Evolutionary conservation across 2,113 vertebrate genomes (phyloP), one percentile per base, ranked within the genome.

Genomic region (Pelmatolapia mariae): DNA sequence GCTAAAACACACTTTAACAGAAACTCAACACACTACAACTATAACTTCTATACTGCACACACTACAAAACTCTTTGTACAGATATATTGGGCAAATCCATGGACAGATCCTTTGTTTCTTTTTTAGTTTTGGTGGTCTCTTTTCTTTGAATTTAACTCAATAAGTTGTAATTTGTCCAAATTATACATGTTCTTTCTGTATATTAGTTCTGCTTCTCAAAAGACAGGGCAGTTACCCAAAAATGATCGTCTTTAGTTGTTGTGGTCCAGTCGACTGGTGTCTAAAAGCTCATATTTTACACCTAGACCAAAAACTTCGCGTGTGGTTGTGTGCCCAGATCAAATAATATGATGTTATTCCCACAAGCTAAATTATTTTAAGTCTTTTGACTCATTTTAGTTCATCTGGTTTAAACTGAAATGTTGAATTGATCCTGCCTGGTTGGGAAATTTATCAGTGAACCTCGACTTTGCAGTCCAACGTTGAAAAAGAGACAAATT

Each of bases 71-170:
- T 33, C 26, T 78, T 50, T 78, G 71, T 1, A 78, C 40, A n/a
- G 16, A 50, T 78, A 19, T 78, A 78, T 3, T 31, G 73, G 16
- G 26, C 24, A 26, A 76, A 12, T 50, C 73, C 26, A 78, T 12
- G 47, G 18, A 31, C 1, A 31, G 16, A 15, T 52, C 45, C 26
- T 50, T 8, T 50, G 18, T 78, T 31, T 78, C 0, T 0, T n/a
- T 66, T 66, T 66, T 36, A 11, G 3, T 78, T 78, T 50, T 52
- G 71, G 6, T 78, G 73, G 73, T 78, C 16, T 31, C 26, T 19
- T 52, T 78, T 26, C 4, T n/a, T 33, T 8, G 16, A 78, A 78
- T 26, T 73, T 45, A 15, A 71, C 66, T 71, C 66, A 10, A 24
- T 71, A 43, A 71, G 40, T 18, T 76, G 68, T 18, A 76, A 10